phyloP scores from a whole-genome alignment of 2,797 vertebrate species.

The Amazona finschi region DNA sequence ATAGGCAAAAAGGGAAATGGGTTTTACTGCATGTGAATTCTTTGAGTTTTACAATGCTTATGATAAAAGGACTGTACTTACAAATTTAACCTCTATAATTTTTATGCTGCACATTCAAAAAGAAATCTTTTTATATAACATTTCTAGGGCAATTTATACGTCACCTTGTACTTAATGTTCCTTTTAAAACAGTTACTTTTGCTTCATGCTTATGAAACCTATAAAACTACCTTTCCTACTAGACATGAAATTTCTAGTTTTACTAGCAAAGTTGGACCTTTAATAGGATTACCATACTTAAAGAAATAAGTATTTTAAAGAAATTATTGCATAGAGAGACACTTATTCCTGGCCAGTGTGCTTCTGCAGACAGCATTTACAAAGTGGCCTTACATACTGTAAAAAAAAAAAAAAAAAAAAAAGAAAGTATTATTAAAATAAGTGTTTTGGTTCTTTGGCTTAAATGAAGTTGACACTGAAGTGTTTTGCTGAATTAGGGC shows the following conservation, averaged over 20 bases:
- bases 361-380: neutral
- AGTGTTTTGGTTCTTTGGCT: neutral
- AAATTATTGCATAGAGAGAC: neutral
- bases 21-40: slow-evolving; percentile 47
- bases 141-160: slow-evolving; percentile 33
- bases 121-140: slow-evolving; percentile 30
- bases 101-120: neutral
- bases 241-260: neutral
- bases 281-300: neutral
- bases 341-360: neutral
- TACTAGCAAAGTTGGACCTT: neutral
- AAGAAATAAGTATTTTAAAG: neutral
- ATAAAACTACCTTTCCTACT: slow-evolving; percentile 5
- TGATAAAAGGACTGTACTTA: slow-evolving; percentile 41
- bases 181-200: slow-evolving; percentile 48
- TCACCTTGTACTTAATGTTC: slow-evolving; percentile 27
- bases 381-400: neutral
- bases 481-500: neutral
- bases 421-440: neutral
- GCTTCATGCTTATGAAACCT: neutral
- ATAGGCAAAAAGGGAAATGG: slow-evolving; percentile 3
- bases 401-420: neutral
- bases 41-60: slow-evolving; percentile 22
- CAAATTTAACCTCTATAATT: slow-evolving; percentile 34
- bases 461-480: neutral